Evolutionary conservation across 92 coral and sea anemone genomes (phyloP).

Genomic region (Palythoa grandis): DNA sequence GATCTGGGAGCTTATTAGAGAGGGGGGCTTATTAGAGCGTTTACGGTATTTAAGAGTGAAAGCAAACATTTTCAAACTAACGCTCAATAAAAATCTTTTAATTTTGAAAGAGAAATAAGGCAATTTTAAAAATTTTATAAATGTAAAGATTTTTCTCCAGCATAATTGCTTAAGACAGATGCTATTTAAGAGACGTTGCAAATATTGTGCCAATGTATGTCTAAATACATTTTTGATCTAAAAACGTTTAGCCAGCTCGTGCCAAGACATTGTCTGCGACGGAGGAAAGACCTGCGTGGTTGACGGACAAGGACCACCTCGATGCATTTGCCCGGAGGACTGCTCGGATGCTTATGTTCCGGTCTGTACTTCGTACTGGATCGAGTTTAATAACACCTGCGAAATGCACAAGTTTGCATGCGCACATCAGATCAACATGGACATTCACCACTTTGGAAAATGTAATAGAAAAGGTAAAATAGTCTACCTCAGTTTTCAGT

Average conservation of each 20-base stretch:
- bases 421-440: slow-evolving; percentile 18
- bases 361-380: slow-evolving; percentile 39
- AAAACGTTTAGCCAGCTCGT: slow-evolving; percentile 1
- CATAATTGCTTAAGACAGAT: no score
- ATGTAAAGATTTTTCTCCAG: no score
- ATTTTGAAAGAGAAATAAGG: no score
- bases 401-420: slow-evolving; percentile 49
- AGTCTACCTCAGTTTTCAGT: background rate
- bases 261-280: slow-evolving; percentile 22
- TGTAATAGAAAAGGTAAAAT: slow-evolving; percentile 7
- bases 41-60: no score
- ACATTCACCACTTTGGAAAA: slow-evolving; percentile 24
- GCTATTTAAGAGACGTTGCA: no score
- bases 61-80: no score
- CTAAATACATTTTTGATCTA: background rate
- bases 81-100: no score
- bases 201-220: background rate
- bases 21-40: no score
- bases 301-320: slow-evolving; percentile 2
- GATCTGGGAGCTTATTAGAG: no score
- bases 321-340: slow-evolving; percentile 45
- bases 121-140: no score
- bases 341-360: slow-evolving; percentile 34
- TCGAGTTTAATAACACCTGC: slow-evolving; percentile 42
- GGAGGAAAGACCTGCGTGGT: slow-evolving; percentile 35